These are phyloP conservation scores for Xanthia icteritia DNA, from an alignment of 2,888 invertebrate species.

Conservation along the genomic window DNA sequence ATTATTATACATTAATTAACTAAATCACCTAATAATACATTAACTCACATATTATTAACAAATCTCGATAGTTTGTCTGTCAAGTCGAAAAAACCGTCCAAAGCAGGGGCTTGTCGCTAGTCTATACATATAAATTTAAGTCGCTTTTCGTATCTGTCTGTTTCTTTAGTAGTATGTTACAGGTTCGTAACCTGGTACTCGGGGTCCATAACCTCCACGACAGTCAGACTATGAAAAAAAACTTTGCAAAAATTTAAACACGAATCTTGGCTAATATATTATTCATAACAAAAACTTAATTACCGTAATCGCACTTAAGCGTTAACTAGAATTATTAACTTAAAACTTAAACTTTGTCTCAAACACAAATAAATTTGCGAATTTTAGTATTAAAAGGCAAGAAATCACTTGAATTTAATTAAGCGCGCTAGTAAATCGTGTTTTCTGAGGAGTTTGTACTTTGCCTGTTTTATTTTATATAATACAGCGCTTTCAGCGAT, in stretches of 20 bases:
- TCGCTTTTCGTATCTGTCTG: too few species aligned
- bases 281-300: constrained; percentile 34
- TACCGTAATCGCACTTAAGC: constrained; percentile 31
- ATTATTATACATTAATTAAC: too few species aligned
- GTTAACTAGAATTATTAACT: constrained; percentile 40
- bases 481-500: constrained; percentile 39
- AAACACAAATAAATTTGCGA: constrained; percentile 39
- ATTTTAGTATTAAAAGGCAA: constrained; percentile 21
- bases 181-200: not conserved
- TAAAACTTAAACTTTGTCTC: constrained; percentile 28
- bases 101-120: too few species aligned
- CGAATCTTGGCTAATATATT: constrained; percentile 9
- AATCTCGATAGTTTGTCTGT: too few species aligned
- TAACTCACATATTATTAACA: too few species aligned
- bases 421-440: constrained; percentile 45
- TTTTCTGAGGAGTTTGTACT: constrained; percentile 39
- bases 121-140: too few species aligned
- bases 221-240: constrained; percentile 1
- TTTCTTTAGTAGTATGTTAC: not conserved
- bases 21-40: too few species aligned
- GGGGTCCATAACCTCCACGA: not conserved
- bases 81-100: too few species aligned
- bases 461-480: constrained; percentile 38
- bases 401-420: constrained; percentile 58
- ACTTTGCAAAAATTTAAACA: not conserved